Evolutionary conservation across 2,113 vertebrate genomes (phyloP).

Genomic region (Dendropsophus ebraccatus): DNA sequence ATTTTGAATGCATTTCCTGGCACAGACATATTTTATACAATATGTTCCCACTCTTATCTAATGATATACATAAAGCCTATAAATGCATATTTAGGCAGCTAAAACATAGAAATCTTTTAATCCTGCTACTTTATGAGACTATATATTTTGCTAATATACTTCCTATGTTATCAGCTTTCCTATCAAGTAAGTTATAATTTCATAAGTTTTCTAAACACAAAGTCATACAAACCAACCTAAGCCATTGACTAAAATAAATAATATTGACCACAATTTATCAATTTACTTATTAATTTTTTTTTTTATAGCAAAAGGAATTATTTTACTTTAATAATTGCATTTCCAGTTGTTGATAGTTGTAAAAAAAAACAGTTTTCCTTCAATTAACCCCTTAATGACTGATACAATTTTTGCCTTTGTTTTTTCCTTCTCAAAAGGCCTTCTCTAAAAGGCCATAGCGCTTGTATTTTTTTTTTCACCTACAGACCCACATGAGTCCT

Average conservation of each 20-base stretch:
- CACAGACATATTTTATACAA: slow-evolving; percentile 12
- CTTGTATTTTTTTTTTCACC: no score
- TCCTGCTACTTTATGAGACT: slow-evolving; percentile 27
- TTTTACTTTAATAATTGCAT: slow-evolving; percentile 33
- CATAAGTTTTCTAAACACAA: neutral
- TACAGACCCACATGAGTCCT: no score
- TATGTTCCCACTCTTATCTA: slow-evolving; percentile 31
- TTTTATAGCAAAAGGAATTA: neutral
- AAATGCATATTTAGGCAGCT: slow-evolving; percentile 37
- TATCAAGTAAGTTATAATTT: slow-evolving; percentile 25
- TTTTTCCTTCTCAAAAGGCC: no score
- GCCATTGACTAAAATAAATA: neutral
- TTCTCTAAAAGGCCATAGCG: no score
- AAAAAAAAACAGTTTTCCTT: slow-evolving; percentile 24
- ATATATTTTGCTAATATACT: slow-evolving; percentile 43
- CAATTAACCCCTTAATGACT: no score
- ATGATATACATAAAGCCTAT: slow-evolving; percentile 23
- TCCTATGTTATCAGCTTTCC: slow-evolving; percentile 15
- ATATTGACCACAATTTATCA: neutral
- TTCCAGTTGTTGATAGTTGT: neutral
- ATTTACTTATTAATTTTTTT: neutral
- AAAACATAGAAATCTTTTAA: slow-evolving; percentile 35
- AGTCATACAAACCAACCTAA: neutral
- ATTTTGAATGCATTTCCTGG: slow-evolving; percentile 40
- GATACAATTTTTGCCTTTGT: no score